A percentile compares a stretch with the other conserved stretches of the same genome.
Conservation (phyloP, 2,797 vertebrate genomes). For the Xenentodon cancila region DNA sequence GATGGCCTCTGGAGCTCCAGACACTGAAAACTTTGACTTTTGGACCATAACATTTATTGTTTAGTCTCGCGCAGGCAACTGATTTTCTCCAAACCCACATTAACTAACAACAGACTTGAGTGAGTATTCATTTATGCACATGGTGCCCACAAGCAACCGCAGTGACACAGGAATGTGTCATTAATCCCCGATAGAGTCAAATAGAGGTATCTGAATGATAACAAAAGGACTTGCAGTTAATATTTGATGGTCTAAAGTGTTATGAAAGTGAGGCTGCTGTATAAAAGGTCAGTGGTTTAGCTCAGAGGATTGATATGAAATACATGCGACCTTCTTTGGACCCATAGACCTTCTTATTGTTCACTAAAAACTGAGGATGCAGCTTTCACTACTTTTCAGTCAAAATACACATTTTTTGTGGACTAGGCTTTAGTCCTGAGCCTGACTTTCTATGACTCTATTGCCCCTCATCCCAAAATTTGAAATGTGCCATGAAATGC, state of each 20-base stretch:
- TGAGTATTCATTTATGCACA: constrained; percentile 45
- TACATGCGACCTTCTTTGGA: not conserved
- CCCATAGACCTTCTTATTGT: not conserved
- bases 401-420: too few species aligned
- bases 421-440: too few species aligned
- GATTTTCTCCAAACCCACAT: constrained; percentile 45
- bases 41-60: constrained; percentile 28
- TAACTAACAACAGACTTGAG: constrained; percentile 51
- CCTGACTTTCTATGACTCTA: too few species aligned
- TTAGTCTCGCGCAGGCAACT: constrained; percentile 42
- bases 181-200: constrained; percentile 60
- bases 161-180: constrained; percentile 56
- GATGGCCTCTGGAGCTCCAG: constrained; percentile 8
- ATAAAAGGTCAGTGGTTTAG: constrained; percentile 10
- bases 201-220: constrained; percentile 37
- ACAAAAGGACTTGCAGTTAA: constrained; percentile 11
- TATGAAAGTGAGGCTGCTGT: not conserved
- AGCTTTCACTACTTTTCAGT: constrained; percentile 3
- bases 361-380: too few species aligned
- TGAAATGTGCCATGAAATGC: too few species aligned
- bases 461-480: too few species aligned
- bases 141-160: constrained; percentile 51
- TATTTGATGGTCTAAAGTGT: constrained; percentile 4
- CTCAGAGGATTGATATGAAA: not conserved
- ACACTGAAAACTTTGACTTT: constrained; percentile 11